Evolutionary conservation across 2,113 vertebrate species (phyloP), one percentile per base, ranked within the genome.

Genomic region (Phylloscopus trochiloides): DNA sequence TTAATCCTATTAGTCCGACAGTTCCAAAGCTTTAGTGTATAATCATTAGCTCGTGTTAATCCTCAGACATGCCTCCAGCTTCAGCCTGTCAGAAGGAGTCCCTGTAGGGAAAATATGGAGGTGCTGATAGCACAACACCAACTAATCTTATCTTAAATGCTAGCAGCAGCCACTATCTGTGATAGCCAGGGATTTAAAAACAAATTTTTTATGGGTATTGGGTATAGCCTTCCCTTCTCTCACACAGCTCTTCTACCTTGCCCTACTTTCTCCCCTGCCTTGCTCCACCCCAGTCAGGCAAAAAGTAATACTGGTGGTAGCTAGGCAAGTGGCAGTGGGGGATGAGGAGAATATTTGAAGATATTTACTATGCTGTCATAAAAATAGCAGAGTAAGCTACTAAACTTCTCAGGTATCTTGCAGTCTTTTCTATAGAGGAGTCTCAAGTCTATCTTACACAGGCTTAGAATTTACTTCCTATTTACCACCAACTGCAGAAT

Each of bases 1-100:
- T 98, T 98, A 98, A 98, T 98, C 98, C 98, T 98, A 98, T 98
- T 98, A 98, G 98, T 98, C 98, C 96, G 93, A 98, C 98, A 98
- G 98, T 98, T 98, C 98, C 98, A 98, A 98, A 98, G 98, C 98
- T 98, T 98, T 98, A 98, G 98, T 98, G 98, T 98, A 98, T 98
- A 98, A 98, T 98, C 98, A 98, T 98, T 98, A 98, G 98, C 98
- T 98, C 59, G 88, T 98, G 98, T 98, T 98, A 98, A 98, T 98
- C 98, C 98, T 97, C 98, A 98, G 98, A 98, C 98, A 98, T 98
- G 98, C 98, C 98, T 98, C 97, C 95, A 98, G 98, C 98, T 98
- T 98, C 97, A 98, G 97, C 97, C 98, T 98, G 98, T 98, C 98
- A 98, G 98, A 98, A 98, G 97, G 98, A 98, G 98, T 98, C 98